These are phyloP conservation scores for Plodia interpunctella DNA, from an alignment of 1,140 invertebrate genomes.

Conservation along the genomic window DNA sequence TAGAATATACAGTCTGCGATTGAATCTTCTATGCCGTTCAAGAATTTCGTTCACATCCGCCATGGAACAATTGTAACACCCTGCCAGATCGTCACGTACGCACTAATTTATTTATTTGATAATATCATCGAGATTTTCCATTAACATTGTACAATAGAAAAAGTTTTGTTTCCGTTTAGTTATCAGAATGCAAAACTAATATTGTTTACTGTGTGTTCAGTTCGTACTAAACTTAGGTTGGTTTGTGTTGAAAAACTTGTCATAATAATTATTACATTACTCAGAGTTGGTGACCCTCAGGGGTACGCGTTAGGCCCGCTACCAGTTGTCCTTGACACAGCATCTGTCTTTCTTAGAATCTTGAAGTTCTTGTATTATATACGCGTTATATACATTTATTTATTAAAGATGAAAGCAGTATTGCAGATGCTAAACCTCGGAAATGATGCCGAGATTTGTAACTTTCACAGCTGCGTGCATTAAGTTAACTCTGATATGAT, in stretches of 20 bases:
- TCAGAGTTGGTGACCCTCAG: background rate
- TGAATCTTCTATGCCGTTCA: background rate
- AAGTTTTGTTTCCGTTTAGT: background rate
- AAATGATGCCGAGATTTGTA: background rate
- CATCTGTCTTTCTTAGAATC: slow-evolving; percentile 9
- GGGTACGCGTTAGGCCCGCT: background rate
- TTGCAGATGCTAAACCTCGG: background rate
- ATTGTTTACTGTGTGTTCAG: background rate
- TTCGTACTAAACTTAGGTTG: too few relatives aligned
- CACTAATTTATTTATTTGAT: background rate
- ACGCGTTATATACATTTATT: too few relatives aligned
- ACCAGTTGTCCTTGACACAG: slow-evolving; percentile 9
- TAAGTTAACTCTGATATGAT: background rate
- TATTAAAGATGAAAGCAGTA: background rate
- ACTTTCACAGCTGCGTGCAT: background rate
- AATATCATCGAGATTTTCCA: background rate
- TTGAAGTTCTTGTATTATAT: background rate
- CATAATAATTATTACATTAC: background rate
- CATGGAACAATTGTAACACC: background rate
- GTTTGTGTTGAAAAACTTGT: too few relatives aligned
- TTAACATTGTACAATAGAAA: background rate
- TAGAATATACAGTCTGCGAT: background rate
- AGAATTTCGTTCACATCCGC: background rate
- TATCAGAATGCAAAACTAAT: background rate
- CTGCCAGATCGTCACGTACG: background rate